Conservation (phyloP, 2,113 vertebrate genomes). For the Cololabis saira region DNA sequence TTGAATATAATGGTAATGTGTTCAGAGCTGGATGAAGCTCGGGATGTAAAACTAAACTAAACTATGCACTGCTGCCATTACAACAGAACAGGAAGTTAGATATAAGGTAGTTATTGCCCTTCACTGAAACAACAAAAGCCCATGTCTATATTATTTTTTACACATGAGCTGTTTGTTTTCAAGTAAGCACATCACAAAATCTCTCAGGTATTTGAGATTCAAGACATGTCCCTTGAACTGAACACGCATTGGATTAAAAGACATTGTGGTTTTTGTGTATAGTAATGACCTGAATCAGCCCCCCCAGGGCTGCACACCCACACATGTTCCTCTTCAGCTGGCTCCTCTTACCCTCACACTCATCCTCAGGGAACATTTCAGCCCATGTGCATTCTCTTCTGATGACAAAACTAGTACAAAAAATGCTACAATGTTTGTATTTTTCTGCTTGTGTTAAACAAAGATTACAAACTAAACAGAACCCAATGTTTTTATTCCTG, state of each 20-base stretch:
- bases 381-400: neutral
- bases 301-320: slow-evolving; percentile 46
- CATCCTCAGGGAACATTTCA: slow-evolving; percentile 33
- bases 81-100: too few relatives aligned
- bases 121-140: too few relatives aligned
- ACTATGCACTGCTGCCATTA: too few relatives aligned
- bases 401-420: neutral
- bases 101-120: neutral
- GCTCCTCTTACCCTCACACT: slow-evolving; percentile 13
- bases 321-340: slow-evolving; percentile 22
- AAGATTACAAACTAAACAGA: too few relatives aligned
- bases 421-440: too few relatives aligned
- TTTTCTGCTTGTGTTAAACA: too few relatives aligned
- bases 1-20: slow-evolving; percentile 39
- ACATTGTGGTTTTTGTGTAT: slow-evolving; percentile 58
- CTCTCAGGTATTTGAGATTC: slow-evolving; percentile 20
- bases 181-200: slow-evolving; percentile 23
- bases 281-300: slow-evolving; percentile 72
- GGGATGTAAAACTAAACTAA: neutral
- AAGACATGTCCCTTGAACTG: slow-evolving; percentile 21
- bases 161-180: neutral
- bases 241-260: slow-evolving; percentile 72
- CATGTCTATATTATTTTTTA: neutral
- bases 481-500: too few relatives aligned
- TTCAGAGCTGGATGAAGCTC: slow-evolving; percentile 31